Evolutionary conservation across 2,888 invertebrate species (phyloP), one percentile per base, ranked within the genome.

Genomic region (Lasioglossum zephyrum): DNA sequence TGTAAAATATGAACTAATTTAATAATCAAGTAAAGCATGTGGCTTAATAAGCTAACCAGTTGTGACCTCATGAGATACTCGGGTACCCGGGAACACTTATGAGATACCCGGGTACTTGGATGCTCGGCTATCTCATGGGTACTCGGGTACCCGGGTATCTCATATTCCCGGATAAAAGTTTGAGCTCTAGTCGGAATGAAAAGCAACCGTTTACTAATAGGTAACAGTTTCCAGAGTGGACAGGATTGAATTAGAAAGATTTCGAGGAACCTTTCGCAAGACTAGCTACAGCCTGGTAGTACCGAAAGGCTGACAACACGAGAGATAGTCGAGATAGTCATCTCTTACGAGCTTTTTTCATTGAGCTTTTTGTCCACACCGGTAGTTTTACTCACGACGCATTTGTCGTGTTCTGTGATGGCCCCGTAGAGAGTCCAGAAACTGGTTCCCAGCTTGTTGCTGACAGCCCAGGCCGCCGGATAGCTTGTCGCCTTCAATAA

Each of bases 361-460:
- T 6, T 9, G 63, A 63, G 31, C 63, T 63, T 63, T 63, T 63
- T 63, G 63, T 31, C 63, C 31, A 63, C 63, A 2, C 31, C 63
- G 63, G 63, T 63, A 31, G 63, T 31, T 86, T 70, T 75, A 94
- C 96, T 96, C 95, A 98, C 98, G 95, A 97, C 96, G 92, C 98
- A 98, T 72, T 90, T 90, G 82, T 96, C 96, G 88, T 97, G 97
- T 87, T 97, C 97, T 92, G 97, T 97, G 84, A 98, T 97, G 87
- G 97, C 97, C 83, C 96, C 96, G 94, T 98, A 98, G 6, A 98
- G 96, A 86, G 97, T 96, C 97, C 97, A 98, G 95, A 98, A 98
- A 36, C 97, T 97, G 76, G 97, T 96, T 31, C 97, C 97, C 86
- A 97, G 97, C 90, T 97, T 96, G 92, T 96, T 96, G 94, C 97